These are phyloP conservation scores for Zoanthus solanderi DNA, from an alignment of 92 coral and sea anemone species.

Conservation along the genomic window DNA sequence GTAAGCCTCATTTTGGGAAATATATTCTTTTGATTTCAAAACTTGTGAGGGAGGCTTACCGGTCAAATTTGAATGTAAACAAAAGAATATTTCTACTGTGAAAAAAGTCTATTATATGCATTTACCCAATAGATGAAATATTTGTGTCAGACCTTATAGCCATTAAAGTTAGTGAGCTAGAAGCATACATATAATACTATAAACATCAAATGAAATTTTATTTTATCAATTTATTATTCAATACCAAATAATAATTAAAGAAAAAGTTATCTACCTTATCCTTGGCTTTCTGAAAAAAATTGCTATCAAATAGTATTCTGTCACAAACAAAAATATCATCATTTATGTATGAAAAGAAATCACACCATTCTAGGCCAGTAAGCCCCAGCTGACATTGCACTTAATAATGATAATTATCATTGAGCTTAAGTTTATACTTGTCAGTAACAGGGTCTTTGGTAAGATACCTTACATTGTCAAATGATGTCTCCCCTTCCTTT, in stretches of 20 bases:
- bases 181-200: no score
- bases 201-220: no score
- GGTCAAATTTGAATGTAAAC: no score
- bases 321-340: background rate
- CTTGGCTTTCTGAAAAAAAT: background rate
- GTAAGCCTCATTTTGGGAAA: no score
- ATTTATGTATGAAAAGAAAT: background rate
- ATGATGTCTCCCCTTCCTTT: slow-evolving; percentile 54
- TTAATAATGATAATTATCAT: slow-evolving; percentile 47
- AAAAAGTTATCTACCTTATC: background rate
- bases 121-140: no score
- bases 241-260: background rate
- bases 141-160: no score
- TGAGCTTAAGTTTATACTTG: slow-evolving; percentile 32
- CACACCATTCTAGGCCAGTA: slow-evolving; percentile 36
- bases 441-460: slow-evolving; percentile 23
- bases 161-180: no score
- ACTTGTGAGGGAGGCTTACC: no score
- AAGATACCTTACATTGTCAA: slow-evolving; percentile 56
- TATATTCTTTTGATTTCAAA: no score
- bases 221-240: no score
- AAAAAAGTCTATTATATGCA: no score
- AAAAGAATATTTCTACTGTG: no score
- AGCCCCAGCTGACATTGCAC: slow-evolving; percentile 67
- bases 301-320: background rate